phyloP scores from a whole-genome alignment of 2,888 invertebrate species.

The Hypomecis atomaria region DNA sequence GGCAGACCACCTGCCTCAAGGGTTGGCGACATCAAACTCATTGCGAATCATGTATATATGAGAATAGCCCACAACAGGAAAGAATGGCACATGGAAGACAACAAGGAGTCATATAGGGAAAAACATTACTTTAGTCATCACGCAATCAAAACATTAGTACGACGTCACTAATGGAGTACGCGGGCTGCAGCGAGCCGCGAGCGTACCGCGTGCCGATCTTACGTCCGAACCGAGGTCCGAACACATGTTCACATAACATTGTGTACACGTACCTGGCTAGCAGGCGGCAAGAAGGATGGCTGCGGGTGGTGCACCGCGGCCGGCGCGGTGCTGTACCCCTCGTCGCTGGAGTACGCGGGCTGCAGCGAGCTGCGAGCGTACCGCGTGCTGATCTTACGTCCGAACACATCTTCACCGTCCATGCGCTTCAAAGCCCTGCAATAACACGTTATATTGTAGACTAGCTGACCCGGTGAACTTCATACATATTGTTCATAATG shows the following conservation, averaged over 20 bases:
- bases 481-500: no score
- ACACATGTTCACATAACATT: conserved; percentile 79
- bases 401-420: conserved; percentile 93
- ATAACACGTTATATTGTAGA: background rate
- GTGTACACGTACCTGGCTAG: conserved; percentile 8
- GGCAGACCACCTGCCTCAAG: no score
- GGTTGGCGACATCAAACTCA: no score
- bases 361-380: conserved; percentile 65
- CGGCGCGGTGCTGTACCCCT: conserved; percentile 77
- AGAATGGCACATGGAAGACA: no score
- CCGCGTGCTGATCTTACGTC: conserved; percentile 86
- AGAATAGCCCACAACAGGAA: no score
- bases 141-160: no score
- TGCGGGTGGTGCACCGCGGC: conserved; percentile 45
- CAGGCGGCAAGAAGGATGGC: conserved; percentile 45
- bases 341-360: conserved; percentile 78
- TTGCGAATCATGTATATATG: no score
- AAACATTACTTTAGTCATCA: no score
- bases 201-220: conserved; percentile 84
- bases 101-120: no score
- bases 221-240: conserved; percentile 92
- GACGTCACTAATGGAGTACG: conserved; percentile 61
- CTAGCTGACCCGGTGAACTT: no score
- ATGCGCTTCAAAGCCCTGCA: conserved; percentile 92
- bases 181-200: conserved; percentile 62